These are phyloP conservation scores for Morinoia aosen DNA, from an alignment of 2,888 invertebrate genomes.

Conservation along the genomic window DNA sequence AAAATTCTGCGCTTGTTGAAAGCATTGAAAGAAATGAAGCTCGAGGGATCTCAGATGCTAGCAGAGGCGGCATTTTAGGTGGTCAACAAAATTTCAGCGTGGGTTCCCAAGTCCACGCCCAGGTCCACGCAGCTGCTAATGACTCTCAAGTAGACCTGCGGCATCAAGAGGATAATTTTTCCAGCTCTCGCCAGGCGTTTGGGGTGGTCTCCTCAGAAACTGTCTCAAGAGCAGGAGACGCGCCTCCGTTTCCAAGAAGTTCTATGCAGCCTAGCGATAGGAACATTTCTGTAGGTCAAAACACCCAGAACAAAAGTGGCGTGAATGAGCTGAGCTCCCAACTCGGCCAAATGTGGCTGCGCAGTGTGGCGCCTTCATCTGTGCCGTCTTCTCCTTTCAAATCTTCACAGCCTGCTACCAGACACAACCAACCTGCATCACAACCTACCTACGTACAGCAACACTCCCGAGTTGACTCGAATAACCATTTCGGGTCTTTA, in stretches of 20 bases:
- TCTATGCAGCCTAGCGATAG: background rate
- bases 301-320: background rate
- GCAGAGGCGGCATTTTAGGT: background rate
- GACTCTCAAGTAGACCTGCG: background rate
- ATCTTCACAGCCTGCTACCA: background rate
- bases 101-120: background rate
- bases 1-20: background rate
- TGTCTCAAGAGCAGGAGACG: background rate
- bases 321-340: background rate
- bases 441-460: background rate
- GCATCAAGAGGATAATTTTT: background rate
- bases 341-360: constrained; percentile 20
- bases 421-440: background rate
- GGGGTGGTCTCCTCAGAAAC: too few relatives aligned
- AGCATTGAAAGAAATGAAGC: background rate
- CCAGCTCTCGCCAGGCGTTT: background rate
- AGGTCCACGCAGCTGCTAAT: background rate
- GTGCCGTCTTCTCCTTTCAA: constrained; percentile 37
- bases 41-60: background rate
- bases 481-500: background rate
- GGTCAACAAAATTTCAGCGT: background rate
- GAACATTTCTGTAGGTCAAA: background rate
- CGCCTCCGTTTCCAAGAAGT: background rate
- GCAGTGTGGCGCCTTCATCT: background rate
- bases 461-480: background rate